Conservation (phyloP, 2,113 vertebrate genomes). For the Brachionichthys hirsutus region DNA sequence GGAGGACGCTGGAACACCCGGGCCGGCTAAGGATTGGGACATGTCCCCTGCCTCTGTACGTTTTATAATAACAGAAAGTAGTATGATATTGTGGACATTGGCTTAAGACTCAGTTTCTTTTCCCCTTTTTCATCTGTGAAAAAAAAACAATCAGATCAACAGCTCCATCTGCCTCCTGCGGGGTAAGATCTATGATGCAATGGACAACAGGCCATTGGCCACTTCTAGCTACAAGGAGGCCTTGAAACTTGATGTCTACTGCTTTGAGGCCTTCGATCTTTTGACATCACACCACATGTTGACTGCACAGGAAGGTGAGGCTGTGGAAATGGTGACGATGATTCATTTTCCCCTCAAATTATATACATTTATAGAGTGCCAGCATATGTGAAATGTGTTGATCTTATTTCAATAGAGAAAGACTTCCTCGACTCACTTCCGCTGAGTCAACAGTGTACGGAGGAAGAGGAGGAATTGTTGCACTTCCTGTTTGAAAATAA, state of each 20-base stretch:
- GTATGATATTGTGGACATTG: neutral
- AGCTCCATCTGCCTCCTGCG: slow-evolving; percentile 97
- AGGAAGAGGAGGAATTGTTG: slow-evolving; percentile 92
- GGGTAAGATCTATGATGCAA: slow-evolving; percentile 97
- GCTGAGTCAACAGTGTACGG: slow-evolving; percentile 89
- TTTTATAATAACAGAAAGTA: neutral
- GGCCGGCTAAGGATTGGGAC: slow-evolving; percentile 88
- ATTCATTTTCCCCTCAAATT: no score
- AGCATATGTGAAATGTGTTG: neutral
- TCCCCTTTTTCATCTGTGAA: slow-evolving; percentile 30
- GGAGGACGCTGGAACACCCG: slow-evolving; percentile 84
- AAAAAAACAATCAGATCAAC: slow-evolving; percentile 83
- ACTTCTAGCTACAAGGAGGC: slow-evolving; percentile 99
- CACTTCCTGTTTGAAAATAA: slow-evolving; percentile 98
- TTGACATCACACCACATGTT: slow-evolving; percentile 98
- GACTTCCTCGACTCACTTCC: slow-evolving; percentile 96
- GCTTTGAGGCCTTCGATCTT: slow-evolving; percentile 99
- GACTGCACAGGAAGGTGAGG: slow-evolving; percentile 96
- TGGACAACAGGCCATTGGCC: slow-evolving; percentile 94
- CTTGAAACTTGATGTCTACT: slow-evolving; percentile 98
- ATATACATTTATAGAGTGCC: no score
- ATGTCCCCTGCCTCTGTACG: slow-evolving; percentile 92
- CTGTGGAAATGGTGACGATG: neutral
- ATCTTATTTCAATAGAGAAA: slow-evolving; percentile 81
- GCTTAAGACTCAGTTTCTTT: neutral